Conservation (phyloP, 2,113 vertebrate species). For the Ursus arctos region DNA sequence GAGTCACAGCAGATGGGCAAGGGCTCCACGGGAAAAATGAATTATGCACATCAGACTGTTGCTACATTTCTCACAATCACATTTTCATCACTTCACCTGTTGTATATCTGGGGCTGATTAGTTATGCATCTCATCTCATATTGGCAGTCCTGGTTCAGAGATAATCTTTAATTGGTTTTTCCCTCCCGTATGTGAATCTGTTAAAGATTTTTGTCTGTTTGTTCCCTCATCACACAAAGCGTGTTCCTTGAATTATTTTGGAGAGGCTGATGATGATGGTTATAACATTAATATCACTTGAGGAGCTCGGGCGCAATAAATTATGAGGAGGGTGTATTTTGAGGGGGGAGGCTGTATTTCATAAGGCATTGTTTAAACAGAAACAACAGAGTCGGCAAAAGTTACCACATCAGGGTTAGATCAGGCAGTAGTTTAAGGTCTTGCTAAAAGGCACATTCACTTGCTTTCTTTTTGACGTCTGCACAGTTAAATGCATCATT, state of each 20-base stretch:
- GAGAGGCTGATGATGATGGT: neutral
- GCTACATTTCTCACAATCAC: slow-evolving; percentile 77
- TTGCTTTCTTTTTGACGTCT: slow-evolving; percentile 66
- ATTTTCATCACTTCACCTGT: slow-evolving; percentile 80
- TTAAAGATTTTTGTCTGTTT: slow-evolving; percentile 53
- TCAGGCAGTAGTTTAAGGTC: slow-evolving; percentile 56
- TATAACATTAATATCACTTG: slow-evolving; percentile 48
- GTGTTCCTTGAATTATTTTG: slow-evolving; percentile 51
- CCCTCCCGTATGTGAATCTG: slow-evolving; percentile 65
- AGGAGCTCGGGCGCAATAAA: neutral
- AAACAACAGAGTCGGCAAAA: neutral
- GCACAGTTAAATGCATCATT: slow-evolving; percentile 64
- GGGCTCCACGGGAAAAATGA: slow-evolving; percentile 54
- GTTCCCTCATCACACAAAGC: slow-evolving; percentile 31
- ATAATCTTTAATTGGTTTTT: slow-evolving; percentile 80
- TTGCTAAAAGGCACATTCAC: slow-evolving; percentile 47
- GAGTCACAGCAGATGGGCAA: slow-evolving; percentile 71
- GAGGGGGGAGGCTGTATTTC: neutral
- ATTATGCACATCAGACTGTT: slow-evolving; percentile 65
- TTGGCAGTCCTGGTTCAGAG: slow-evolving; percentile 74
- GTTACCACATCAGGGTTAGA: neutral
- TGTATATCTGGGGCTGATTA: slow-evolving; percentile 80
- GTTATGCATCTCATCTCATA: slow-evolving; percentile 75
- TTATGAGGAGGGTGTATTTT: slow-evolving; percentile 10
- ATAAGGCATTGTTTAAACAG: slow-evolving; percentile 13